Percentiles rank a stretch among this genome's conserved stretches.
These are phyloP conservation scores for Syngnathoides biaculeatus DNA, from an alignment of 2,113 vertebrate genomes.

Conservation along the genomic window DNA sequence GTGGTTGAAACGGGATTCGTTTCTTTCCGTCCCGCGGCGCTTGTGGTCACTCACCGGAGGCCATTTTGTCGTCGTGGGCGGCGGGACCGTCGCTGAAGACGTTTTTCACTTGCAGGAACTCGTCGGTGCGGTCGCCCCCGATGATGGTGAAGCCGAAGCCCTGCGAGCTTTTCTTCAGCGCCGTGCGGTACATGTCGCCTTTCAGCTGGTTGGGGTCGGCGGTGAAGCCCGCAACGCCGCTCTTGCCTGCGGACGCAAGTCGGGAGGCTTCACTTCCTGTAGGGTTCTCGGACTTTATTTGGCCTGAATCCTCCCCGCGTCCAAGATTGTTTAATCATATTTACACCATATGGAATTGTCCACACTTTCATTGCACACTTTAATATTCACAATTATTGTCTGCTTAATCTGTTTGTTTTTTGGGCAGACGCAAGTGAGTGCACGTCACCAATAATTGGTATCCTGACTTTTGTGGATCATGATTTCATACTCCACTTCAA, in stretches of 20 bases:
- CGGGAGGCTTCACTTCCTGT: not conserved
- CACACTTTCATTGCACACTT: too few relatives aligned
- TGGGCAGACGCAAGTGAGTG: too few relatives aligned
- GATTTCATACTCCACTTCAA: too few relatives aligned
- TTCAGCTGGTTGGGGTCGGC: constrained; percentile 88
- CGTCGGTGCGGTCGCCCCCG: constrained; percentile 91
- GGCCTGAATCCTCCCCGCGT: too few relatives aligned
- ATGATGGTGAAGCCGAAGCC: constrained; percentile 98
- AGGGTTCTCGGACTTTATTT: not conserved
- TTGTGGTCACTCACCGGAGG: constrained; percentile 76
- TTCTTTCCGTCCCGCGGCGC: not conserved
- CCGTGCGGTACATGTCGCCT: constrained; percentile 83
- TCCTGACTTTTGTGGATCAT: too few relatives aligned
- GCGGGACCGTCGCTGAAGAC: constrained; percentile 91
- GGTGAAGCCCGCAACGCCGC: constrained; percentile 79
- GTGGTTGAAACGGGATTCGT: not conserved
- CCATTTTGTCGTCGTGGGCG: constrained; percentile 91
- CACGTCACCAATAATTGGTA: too few relatives aligned
- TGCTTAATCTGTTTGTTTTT: too few relatives aligned
- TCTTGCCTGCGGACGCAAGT: constrained; percentile 53
- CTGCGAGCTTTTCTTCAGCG: constrained; percentile 87
- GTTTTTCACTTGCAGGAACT: constrained; percentile 96
- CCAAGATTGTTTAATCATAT: too few relatives aligned
- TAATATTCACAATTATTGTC: too few relatives aligned
- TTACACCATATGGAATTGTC: too few relatives aligned